Base-by-base conservation (phyloP, 2,797 vertebrate genomes). In the Microctenopoma lineatum region DNA sequence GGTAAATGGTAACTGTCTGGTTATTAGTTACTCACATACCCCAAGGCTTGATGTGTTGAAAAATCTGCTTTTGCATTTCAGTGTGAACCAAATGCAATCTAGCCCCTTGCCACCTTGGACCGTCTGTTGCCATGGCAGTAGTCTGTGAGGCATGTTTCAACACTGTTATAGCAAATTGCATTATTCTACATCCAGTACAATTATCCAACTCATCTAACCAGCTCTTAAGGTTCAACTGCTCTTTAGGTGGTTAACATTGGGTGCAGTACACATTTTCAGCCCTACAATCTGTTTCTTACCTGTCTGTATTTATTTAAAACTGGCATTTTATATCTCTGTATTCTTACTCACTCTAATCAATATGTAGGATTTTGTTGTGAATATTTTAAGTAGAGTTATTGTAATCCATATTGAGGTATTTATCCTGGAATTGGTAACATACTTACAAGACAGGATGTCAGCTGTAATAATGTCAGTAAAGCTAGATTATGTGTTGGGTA, bases 121-220 rank as follows among this genome's bases (percentile, higher is more conserved):
- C 77, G 86, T 84, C 87, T 83, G 90, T 93, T 92, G 90, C 91
- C 86, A 92, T 93, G 91, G 90, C 64, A 86, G 60, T 91, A 70
- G 54, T 89, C 86, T 83, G 75, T 77, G 80, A 88, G 73, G 72
- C 84, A 73, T 77, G 68, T 73, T 79, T 61, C 66, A 72, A 16
- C 78, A 75, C 81, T 60, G 77, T 79, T 87, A 66, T 84, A 64
- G 70, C 32, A 26, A 87, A 81, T 77, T 78, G 76, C 76, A 85
- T 91, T 84, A 79, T 75, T 75, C 66, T 62, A 73, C 56, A 48
- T 86, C 86, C 71, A 55, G 70, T 78, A 77, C 75, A 83, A 84
- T 87, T 89, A 73, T 75, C 66, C 51, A n/a, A 83, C 59, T 75
- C 76, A 59, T 80, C 70, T 84, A 77, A 84, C 59, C 73, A 71